Evolutionary conservation across 1,140 invertebrate genomes (phyloP), one percentile per base, ranked within the genome.

Genomic region (Formica exsecta): DNA sequence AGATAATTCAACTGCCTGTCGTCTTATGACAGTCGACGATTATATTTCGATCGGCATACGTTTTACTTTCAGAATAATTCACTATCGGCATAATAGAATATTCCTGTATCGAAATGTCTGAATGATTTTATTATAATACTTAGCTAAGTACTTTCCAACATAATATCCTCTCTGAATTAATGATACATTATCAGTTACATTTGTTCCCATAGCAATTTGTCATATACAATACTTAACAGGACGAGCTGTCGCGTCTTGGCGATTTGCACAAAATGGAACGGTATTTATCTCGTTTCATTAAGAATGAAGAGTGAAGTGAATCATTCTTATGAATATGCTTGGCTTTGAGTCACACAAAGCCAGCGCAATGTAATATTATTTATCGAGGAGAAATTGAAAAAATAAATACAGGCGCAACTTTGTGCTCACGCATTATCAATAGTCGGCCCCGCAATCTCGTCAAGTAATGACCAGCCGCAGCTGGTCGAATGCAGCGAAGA

Each of bases 341-440:
- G 22, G 62, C 41, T 25, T 36, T 16, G 29, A n/a, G 59, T 5
- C 59, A 6, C 38, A 13, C 38, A n/a, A 32, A 61, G 76, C 64
- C 64, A 32, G 11, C 13, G 48, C 76, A 9, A 68, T 25, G 25
- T 64, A n/a, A 44, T 57, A 80, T 74, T 48, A 73, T 83, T 83
- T 83, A 83, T 74, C 29, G 54, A 7, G 54, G 79, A 81, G 74
- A 68, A 85, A 86, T 70, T 65, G 64, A 25, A 75, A 81, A 81
- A 71, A 41, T 73, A 73, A 68, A 61, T 36, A 16, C 36, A n/a
- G 51, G n/a, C 51, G 9, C 22, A 22, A 57, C 44, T 61, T 62
- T 25, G 65, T 44, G 25, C 36, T 61, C 79, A 68, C 38, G 68
- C 54, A 61, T 83, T 83, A 83, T 83, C 79, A 83, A 83, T 74